Conservation (phyloP, 2,113 vertebrate species). For the Rafetus swinhoei region DNA sequence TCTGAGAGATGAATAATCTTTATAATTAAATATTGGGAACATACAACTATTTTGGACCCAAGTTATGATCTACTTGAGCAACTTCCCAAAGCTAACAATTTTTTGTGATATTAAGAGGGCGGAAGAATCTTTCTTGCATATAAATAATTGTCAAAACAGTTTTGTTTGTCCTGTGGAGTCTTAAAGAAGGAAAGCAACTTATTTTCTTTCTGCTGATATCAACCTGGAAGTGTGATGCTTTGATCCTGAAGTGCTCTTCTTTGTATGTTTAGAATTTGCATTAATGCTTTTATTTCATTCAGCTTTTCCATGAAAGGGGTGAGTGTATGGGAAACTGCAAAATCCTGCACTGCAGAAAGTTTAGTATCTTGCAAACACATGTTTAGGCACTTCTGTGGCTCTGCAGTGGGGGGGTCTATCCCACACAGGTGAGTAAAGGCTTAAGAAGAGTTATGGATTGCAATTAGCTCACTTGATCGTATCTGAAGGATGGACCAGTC, state of each 20-base stretch:
- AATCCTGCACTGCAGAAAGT: neutral
- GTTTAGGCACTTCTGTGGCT: neutral
- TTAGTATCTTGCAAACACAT: neutral
- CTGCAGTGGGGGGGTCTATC: neutral
- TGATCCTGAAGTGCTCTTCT: neutral
- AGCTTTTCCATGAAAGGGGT: neutral
- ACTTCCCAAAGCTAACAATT: neutral
- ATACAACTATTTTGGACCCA: neutral
- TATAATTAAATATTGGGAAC: neutral
- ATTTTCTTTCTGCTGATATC: rapidly evolving
- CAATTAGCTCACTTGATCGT: neutral
- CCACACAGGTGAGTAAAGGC: neutral
- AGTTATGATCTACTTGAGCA: neutral
- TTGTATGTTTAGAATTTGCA: neutral
- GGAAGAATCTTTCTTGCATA: neutral
- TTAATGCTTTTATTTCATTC: neutral
- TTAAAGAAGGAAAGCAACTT: neutral
- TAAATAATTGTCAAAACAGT: neutral
- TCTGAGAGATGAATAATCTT: neutral
- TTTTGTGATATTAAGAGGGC: neutral
- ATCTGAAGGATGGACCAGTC: neutral
- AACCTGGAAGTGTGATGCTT: rapidly evolving
- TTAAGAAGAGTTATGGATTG: neutral
- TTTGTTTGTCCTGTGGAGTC: neutral
- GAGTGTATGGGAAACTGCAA: neutral